Evolutionary conservation across 53 echinoderm and acorn worm species (phyloP), one percentile per base, ranked within the genome.

Genomic region (Pentamera pediparva): DNA sequence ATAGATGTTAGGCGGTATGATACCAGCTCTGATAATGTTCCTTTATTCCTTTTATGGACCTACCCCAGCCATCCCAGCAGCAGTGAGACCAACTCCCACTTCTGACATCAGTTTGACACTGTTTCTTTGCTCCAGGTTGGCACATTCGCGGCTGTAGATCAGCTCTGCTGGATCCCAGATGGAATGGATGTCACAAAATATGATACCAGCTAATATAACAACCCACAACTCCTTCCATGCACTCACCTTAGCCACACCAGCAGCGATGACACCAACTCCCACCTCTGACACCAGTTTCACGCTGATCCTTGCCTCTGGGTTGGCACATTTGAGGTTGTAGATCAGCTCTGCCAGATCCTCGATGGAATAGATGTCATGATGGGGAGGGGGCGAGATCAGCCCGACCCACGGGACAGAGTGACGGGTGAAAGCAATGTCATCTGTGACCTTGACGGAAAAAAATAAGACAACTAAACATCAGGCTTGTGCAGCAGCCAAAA

Each of bases 101-200:
- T 96, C 98, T 69, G 98, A 96, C 85, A 96, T 91, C 69, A 96
- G 71, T 75, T 96, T 96, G 70, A 96, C 98, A 73, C 98, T 96
- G 75, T 91, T 91, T 59, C 91, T 77, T 4, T 91, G 91, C 56
- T 96, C 76, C 4, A 91, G 98, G 45, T 96, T 96, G 63, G 98
- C 79, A 63, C 98, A 96, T 73, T 96, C 91, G 56, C 91, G 74
- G 69, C 91, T 91, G 65, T 96, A 96, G 80, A 96, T 86, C 52
- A 96, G 69, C 84, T 96, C 91, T 1, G 98, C 98, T 28, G 91
- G 69, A 31, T 96, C 98, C 70, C 91, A 91, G 43, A 96, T 96
- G 75, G 98, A 96, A 81, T 96, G 91, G 75, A 96, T 96, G 73
- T 96, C 98, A 60, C 91, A 91, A 40, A n/a, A n/a, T n/a, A n/a